Percentiles rank a stretch among this genome's conserved stretches.
phyloP scores from a whole-genome alignment of 2,888 invertebrate genomes.

The Amaurobius ferox region DNA sequence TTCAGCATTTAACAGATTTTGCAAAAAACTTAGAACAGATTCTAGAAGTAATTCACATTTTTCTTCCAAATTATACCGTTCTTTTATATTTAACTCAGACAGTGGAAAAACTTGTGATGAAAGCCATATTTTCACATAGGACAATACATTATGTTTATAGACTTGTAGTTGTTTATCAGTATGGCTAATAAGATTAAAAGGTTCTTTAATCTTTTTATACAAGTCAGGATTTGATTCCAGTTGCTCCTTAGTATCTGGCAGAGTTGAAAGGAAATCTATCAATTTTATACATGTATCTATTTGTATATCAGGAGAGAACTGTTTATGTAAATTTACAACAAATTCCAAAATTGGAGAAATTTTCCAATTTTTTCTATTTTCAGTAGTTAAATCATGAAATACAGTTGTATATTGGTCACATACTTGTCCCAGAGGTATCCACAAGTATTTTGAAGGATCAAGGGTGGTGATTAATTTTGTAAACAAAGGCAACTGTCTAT shows the following conservation, averaged over 20 bases:
- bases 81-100: constrained; percentile 80
- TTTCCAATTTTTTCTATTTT: constrained; percentile 19
- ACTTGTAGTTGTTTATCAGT: constrained; percentile 88
- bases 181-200: constrained; percentile 57
- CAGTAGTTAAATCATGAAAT: constrained; percentile 21
- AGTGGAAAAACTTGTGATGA: constrained; percentile 84
- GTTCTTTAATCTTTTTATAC: constrained; percentile 28
- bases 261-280: constrained; percentile 82
- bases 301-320: constrained; percentile 83
- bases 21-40: constrained; percentile 75
- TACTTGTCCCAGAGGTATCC: constrained; percentile 79
- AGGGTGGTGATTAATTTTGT: constrained; percentile 84
- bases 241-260: constrained; percentile 82
- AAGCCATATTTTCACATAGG: constrained; percentile 85
- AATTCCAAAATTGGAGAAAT: constrained; percentile 40
- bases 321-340: constrained; percentile 80
- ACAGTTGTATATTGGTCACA: constrained; percentile 75
- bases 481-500: constrained; percentile 89
- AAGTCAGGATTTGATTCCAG: not conserved
- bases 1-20: constrained; percentile 50
- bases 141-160: constrained; percentile 88
- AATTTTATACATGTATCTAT: constrained; percentile 84
- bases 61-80: constrained; percentile 81
- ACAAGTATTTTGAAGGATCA: constrained; percentile 78
- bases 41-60: constrained; percentile 82